Evolutionary conservation across 1,140 invertebrate species (phyloP).

Genomic region (Pseudomyrmex pallidus): DNA sequence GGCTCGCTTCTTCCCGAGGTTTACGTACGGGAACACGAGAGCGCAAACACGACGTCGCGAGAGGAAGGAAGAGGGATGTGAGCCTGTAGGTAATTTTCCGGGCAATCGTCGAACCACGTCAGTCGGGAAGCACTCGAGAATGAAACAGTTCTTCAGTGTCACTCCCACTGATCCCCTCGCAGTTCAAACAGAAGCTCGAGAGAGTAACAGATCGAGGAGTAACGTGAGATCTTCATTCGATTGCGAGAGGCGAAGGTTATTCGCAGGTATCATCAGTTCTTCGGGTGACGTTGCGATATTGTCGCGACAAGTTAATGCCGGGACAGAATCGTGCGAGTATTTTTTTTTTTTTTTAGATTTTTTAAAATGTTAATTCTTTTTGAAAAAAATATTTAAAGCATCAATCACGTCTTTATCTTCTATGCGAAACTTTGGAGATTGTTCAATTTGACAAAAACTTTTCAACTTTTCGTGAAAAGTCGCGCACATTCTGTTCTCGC

Average conservation of each 20-base stretch:
- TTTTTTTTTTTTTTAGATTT: too few species aligned
- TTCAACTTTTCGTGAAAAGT: too few species aligned
- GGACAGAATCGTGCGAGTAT: too few species aligned
- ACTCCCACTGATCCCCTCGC: constrained; percentile 58
- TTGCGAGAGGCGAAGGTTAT: constrained; percentile 61
- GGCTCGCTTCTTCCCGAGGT: constrained; percentile 1
- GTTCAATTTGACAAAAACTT: too few species aligned
- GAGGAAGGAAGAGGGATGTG: background rate
- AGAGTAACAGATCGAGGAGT: constrained; percentile 51
- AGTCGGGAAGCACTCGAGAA: constrained; percentile 59
- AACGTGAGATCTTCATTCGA: constrained; percentile 56
- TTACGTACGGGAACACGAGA: constrained; percentile 10
- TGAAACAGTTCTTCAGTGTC: constrained; percentile 73
- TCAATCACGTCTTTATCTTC: too few species aligned
- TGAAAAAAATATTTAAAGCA: too few species aligned
- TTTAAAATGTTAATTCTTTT: too few species aligned
- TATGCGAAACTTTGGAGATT: too few species aligned
- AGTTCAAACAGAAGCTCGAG: constrained; percentile 65
- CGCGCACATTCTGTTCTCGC: too few species aligned
- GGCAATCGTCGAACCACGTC: constrained; percentile 60
- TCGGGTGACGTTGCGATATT: constrained; percentile 25
- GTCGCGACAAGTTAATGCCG: too few species aligned
- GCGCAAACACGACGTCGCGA: background rate
- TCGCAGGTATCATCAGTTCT: constrained; percentile 46
- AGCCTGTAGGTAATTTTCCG: constrained; percentile 67